Evolutionary conservation across 2,113 vertebrate species (phyloP).

Genomic region (Podarcis raffonei): DNA sequence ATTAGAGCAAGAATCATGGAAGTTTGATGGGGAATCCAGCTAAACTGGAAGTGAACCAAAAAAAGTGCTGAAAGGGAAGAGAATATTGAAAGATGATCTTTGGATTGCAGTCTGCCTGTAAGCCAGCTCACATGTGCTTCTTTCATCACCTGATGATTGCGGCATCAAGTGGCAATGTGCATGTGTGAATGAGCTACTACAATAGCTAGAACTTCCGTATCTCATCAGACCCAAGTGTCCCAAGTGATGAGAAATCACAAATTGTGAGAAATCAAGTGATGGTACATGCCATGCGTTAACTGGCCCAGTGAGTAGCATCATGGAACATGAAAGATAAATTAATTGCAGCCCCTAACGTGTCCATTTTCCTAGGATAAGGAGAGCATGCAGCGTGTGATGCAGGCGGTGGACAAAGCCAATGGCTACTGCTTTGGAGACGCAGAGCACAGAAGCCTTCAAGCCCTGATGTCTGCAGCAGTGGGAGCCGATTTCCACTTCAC

Average conservation of each 20-base stretch:
- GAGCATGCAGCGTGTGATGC: conserved; percentile 88
- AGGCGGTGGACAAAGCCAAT: conserved; percentile 94
- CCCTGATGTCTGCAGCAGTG: conserved; percentile 93
- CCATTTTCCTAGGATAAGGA: conserved; percentile 85
- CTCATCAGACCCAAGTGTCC: neutral
- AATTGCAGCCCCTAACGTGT: neutral
- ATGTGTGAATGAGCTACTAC: neutral
- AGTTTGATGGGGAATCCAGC: neutral
- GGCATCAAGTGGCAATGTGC: neutral
- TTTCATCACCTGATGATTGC: neutral
- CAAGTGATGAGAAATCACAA: neutral
- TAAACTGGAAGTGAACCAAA: neutral
- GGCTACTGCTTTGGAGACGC: conserved; percentile 91
- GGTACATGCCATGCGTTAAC: no score
- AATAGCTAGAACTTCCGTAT: neutral
- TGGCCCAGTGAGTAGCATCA: no score
- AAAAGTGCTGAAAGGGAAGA: neutral
- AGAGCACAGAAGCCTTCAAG: conserved; percentile 89
- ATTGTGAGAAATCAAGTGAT: neutral
- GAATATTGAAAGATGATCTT: neutral
- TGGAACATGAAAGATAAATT: neutral
- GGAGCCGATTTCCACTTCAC: conserved; percentile 95
- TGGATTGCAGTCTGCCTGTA: neutral
- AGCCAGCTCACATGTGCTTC: neutral
- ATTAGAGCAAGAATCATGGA: neutral